Percentiles rank a stretch among this genome's conserved stretches.
These are phyloP conservation scores for Numenius phaeopus DNA, from an alignment of 2,797 vertebrate genomes.

Conservation along the genomic window DNA sequence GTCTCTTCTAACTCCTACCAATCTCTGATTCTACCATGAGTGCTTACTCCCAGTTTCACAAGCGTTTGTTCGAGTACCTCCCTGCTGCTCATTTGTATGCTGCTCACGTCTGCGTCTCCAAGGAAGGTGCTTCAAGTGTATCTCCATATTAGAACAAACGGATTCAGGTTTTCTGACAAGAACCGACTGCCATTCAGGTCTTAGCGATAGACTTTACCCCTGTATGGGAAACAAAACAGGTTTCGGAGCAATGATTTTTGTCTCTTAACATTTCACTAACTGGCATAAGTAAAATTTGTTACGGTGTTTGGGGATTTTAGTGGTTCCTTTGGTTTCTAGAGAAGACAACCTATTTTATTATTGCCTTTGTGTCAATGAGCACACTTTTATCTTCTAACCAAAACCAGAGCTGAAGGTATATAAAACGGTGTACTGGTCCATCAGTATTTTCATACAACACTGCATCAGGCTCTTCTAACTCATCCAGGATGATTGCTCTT, in stretches of 20 bases:
- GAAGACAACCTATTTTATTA: neutral
- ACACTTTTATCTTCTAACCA: neutral
- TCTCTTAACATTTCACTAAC: neutral
- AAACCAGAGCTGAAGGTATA: neutral
- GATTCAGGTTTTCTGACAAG: neutral
- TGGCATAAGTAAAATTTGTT: neutral
- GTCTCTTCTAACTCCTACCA: neutral
- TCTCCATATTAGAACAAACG: neutral
- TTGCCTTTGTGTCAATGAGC: neutral
- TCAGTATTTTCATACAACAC: neutral
- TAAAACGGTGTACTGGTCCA: neutral
- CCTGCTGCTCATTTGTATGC: neutral
- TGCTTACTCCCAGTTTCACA: neutral
- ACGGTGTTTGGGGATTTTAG: neutral
- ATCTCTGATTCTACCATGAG: fast-evolving
- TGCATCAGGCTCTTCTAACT: neutral
- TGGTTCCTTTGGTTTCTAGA: neutral
- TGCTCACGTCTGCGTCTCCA: neutral
- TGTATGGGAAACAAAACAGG: neutral
- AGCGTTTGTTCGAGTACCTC: neutral
- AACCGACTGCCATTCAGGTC: neutral
- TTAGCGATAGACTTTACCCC: neutral
- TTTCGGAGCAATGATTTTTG: neutral
- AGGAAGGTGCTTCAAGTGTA: neutral
- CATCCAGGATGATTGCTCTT: neutral